These are phyloP conservation scores for Anoura caudifer DNA, from an alignment of 2,113 vertebrate species.

Conservation along the genomic window DNA sequence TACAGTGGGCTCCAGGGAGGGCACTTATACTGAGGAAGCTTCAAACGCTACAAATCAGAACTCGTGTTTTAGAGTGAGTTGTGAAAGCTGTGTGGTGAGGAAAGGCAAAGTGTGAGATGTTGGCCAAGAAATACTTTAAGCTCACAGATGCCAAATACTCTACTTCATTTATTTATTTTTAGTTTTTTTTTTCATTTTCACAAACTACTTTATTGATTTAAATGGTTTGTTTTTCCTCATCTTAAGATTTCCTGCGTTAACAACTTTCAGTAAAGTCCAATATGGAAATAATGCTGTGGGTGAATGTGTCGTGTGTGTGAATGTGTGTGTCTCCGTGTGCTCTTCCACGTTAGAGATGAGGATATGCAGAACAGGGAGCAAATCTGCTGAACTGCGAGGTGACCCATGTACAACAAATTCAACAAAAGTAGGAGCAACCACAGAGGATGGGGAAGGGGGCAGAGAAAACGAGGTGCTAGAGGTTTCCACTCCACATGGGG, in stretches of 20 bases:
- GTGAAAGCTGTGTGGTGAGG: too few relatives aligned
- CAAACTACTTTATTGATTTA: not conserved
- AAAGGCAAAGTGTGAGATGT: not conserved
- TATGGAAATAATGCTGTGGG: not conserved
- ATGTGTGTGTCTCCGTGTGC: not conserved
- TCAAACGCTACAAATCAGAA: not conserved
- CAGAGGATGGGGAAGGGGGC: not conserved
- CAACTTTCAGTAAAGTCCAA: not conserved
- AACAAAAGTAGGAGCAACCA: not conserved
- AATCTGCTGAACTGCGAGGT: not conserved
- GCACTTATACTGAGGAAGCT: not conserved
- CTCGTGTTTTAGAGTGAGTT: not conserved
- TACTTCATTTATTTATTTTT: not conserved
- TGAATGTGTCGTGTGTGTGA: not conserved
- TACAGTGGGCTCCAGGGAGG: not conserved
- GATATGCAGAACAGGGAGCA: not conserved
- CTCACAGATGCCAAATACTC: not conserved
- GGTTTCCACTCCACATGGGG: not conserved
- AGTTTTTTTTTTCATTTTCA: too few relatives aligned
- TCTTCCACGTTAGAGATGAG: not conserved
- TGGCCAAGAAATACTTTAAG: slow-evolving; percentile 1
- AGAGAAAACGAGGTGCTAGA: not conserved
- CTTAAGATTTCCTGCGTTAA: not conserved
- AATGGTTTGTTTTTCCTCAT: not conserved
- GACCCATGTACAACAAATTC: not conserved